Evolutionary conservation across 2,113 vertebrate species (phyloP), one percentile per base, ranked within the genome.

Genomic region (Nycticryphes semicollaris): DNA sequence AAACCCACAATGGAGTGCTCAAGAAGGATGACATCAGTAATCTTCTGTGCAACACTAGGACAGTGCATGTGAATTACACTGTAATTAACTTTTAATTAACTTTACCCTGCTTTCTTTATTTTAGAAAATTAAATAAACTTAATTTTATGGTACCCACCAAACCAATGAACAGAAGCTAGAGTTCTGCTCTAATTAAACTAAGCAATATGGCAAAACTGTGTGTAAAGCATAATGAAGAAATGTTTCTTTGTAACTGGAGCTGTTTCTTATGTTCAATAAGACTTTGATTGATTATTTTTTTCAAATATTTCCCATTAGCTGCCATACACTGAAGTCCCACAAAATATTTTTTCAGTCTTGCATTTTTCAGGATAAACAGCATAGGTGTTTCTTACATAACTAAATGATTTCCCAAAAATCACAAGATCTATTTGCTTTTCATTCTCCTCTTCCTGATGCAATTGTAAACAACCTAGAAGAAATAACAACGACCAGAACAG

Each of bases 91-190:
- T 98, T 98, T 98, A 98, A 98, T 98, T 98, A 97, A 97, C 84
- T 97, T 96, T 95, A 97, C 77, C 91, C 93, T 94, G 85, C 82
- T 98, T 98, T 97, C 94, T 96, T 96, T 98, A 96, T 97, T 98
- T 98, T 98, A 98, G 94, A 96, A 98, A 98, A 97, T 98, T 97
- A 98, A 98, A 98, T 98, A 98, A 98, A 98, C 96, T 97, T 97
- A 82, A 91, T 97, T 98, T 98, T 97, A 96, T 97, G 93, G 76
- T 90, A 96, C 85, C 87, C 10, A 2, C 91, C 96, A 97, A 97
- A 96, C 96, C 97, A 97, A 96, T 95, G 95, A 97, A 63, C 94
- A 97, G 96, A 96, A 96, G 92, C 91, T 91, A 79, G 94, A 92
- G 43, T 97, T 97, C 95, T 97, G 64, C 27, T 81, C 87, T 98